phyloP scores from a whole-genome alignment of 2,797 vertebrate genomes.

The Ciconia nigra region DNA sequence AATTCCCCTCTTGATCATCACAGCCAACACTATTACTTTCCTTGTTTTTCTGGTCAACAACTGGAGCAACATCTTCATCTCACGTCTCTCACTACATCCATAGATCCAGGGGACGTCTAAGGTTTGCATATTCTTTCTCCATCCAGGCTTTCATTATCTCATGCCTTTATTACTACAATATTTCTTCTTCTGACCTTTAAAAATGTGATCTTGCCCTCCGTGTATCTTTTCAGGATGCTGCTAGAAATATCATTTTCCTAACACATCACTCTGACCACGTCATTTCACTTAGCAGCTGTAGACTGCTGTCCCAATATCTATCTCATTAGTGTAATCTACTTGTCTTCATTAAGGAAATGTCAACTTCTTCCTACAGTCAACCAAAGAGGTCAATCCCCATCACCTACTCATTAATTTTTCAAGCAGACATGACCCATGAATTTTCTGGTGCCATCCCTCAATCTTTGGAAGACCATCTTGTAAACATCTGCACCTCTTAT shows the following conservation, averaged over 20 bases:
- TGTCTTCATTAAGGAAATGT: conserved; percentile 56
- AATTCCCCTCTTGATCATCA: background rate
- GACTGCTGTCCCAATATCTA: background rate
- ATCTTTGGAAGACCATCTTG: background rate
- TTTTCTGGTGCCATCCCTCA: background rate
- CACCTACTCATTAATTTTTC: background rate
- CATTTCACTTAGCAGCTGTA: background rate
- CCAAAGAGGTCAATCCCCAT: background rate
- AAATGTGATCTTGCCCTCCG: background rate
- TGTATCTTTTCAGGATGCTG: background rate
- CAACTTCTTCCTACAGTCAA: background rate
- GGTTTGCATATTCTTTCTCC: background rate
- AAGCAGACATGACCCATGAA: background rate
- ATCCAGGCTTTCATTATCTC: background rate
- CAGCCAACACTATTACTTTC: background rate
- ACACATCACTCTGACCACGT: background rate
- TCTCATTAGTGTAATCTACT: conserved; percentile 25
- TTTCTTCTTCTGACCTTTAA: conserved; percentile 57
- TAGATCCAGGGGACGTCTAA: background rate
- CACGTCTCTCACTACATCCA: background rate
- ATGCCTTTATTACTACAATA: conserved; percentile 1
- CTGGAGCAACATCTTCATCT: background rate
- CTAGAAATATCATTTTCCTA: conserved; percentile 2
- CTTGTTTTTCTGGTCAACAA: background rate
- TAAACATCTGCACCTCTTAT: background rate